These are phyloP conservation scores for Hypanus sabinus DNA, from an alignment of 2,113 vertebrate species.

Conservation along the genomic window DNA sequence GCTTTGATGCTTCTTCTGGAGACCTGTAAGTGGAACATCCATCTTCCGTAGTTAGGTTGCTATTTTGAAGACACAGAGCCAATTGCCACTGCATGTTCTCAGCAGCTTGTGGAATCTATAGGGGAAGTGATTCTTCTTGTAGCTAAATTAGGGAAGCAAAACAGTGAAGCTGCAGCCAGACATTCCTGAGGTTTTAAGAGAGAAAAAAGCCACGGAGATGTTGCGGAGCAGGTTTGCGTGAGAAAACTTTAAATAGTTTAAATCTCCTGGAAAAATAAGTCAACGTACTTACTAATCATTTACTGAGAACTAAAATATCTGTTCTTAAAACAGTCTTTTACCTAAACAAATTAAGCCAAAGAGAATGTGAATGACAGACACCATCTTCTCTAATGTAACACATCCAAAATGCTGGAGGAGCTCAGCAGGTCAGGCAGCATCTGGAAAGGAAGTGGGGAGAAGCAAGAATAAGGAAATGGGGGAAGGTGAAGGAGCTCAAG, in stretches of 20 bases:
- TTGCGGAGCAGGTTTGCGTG: background rate
- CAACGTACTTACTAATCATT: background rate
- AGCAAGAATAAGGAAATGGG: too few species aligned
- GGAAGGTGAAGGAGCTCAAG: too few species aligned
- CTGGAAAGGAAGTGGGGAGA: too few species aligned
- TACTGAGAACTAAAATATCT: background rate
- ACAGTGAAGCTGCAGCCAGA: background rate
- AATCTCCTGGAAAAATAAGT: background rate
- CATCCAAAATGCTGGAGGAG: too few species aligned
- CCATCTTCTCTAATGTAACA: background rate
- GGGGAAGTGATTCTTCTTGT: background rate
- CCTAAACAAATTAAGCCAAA: background rate
- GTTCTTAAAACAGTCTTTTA: background rate
- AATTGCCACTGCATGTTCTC: background rate
- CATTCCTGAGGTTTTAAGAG: background rate
- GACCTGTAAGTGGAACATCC: background rate
- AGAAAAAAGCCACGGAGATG: background rate
- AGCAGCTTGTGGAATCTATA: background rate
- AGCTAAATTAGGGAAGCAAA: constrained; percentile 12
- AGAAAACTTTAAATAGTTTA: background rate
- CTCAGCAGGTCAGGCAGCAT: too few species aligned
- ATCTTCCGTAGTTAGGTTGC: background rate
- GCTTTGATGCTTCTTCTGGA: background rate
- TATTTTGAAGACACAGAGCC: background rate
- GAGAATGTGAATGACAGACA: background rate